Percentiles rank a stretch among this genome's conserved stretches.
Evolutionary conservation across 2,113 vertebrate genomes (phyloP).

Genomic region (Pipa parva): DNA sequence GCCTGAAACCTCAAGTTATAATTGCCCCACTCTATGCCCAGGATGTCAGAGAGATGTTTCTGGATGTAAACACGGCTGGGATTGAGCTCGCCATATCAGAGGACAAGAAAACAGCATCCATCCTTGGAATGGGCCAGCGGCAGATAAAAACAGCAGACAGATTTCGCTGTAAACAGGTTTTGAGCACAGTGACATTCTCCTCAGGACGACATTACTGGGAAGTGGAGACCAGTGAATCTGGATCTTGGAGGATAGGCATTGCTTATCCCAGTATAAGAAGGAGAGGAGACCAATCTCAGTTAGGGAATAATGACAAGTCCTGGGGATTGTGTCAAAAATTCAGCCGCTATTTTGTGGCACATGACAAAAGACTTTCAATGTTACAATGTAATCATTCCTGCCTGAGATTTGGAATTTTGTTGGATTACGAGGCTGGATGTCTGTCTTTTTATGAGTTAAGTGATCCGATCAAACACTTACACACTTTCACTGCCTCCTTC

Average conservation of each 20-base stretch:
- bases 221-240: background rate
- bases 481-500: no score
- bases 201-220: no score
- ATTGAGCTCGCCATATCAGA: background rate
- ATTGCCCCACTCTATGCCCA: background rate
- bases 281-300: background rate
- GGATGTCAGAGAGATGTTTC: background rate
- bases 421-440: no score
- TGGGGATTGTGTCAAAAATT: no score
- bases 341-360: no score
- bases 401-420: no score
- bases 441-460: no score
- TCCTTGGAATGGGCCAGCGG: background rate
- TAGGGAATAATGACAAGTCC: background rate
- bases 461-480: no score
- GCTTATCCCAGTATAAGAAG: background rate
- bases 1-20: no score
- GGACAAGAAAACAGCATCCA: background rate
- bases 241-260: background rate
- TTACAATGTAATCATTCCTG: no score
- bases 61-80: background rate
- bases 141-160: background rate
- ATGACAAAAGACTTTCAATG: no score
- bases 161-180: background rate
- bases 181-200: background rate